Evolutionary conservation across 2,888 invertebrate species (phyloP), one percentile per base, ranked within the genome.

Genomic region (Phaonia tiefii): DNA sequence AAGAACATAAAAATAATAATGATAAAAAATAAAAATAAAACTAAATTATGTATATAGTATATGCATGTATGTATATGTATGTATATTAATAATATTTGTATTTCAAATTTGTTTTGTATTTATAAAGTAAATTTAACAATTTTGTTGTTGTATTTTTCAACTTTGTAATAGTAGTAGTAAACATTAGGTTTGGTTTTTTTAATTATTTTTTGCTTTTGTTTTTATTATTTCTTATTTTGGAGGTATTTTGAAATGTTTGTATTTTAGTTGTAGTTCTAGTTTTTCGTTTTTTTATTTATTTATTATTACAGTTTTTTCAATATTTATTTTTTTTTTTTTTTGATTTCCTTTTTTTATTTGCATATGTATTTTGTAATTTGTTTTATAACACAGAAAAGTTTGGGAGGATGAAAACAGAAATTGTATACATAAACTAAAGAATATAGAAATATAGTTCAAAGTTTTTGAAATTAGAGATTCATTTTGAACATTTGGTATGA

Each of bases 231-330:
- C 73, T 79, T 74, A 66, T 67, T 63, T 82, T 79, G 74, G 79
- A 82, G 79, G 79, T 82, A 79, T 82, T 79, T 82, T 82, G 82
- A 79, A 82, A 82, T 82, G 76, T 82, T 81, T 75, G 81, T 78
- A 81, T 81, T 81, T 81, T 78, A 78, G 78, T 81, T 76, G 73
- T 73, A 69, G 76, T 70, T 80, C n/a, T n/a, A n/a, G n/a, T n/a
- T 76, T 72, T 75, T 80, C 72, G 63, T 31, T 67, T 67, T 56
- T 54, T 56, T 65, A 20, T 67, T 58, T 69, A 31, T 49, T 46
- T 65, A 17, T 66, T 15, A 46, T 71, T 72, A 11, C 7, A 20
- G 31, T 31, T 5, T 3, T 31, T 31, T 5, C 3, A 31, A 31
- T 44, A 37, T n/a, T 42, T 25, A 49, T 75, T 37, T 56, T 46